Base-by-base conservation (phyloP, 2,888 invertebrate genomes). In the Sphaerophoria rueppellii region DNA sequence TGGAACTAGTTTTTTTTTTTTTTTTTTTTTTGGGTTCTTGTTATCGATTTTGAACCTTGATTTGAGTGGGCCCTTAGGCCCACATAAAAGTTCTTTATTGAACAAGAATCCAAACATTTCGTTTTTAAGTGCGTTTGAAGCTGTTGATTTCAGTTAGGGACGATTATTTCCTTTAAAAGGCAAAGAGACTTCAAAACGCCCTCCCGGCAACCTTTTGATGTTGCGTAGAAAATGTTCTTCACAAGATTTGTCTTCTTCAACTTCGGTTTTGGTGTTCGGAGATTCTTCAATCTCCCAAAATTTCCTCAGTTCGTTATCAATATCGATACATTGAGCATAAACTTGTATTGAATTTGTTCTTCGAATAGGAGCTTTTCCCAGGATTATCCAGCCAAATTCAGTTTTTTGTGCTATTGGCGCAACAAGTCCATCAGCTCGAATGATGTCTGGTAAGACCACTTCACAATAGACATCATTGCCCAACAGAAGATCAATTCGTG, bases 381-480 rank as follows among this genome's bases (percentile, higher is more conserved):
- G 7, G 6, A 71, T 14, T 34, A 61, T 72, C 60, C 60, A 60
- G 9, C 60, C 60, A 14, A 60, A 7, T n/a, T 72, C n/a, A 4
- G 52, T 72, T 0, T 60, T 52, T 43, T 72, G 60, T 1, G 72
- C 72, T 12, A 72, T 43, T 3, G 60, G 60, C 52, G 60, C 52
- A 7, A 54, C 43, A 24, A 5, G 4, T n/a, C 54, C 9, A 34
- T 60, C 60, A 3, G 24, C 35, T 11, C 72, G 16, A 11, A 50
- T 9, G 16, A 71, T 71, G 0, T 71, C 71, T 14, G 58, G 71
- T 14, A 52, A 46, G 1, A 72, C 52, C 4, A 60, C n/a, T 5
- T 72, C 72, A 0, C 52, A n/a, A 40, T 37, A 72, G 11, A 72
- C 72, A n/a, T 72, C 72, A 16, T 24, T 35, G 34, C 72, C 72